Percentiles rank a stretch among this genome's conserved stretches.
phyloP scores from a whole-genome alignment of 2,113 vertebrate species.

The Xiphophorus maculatus region DNA sequence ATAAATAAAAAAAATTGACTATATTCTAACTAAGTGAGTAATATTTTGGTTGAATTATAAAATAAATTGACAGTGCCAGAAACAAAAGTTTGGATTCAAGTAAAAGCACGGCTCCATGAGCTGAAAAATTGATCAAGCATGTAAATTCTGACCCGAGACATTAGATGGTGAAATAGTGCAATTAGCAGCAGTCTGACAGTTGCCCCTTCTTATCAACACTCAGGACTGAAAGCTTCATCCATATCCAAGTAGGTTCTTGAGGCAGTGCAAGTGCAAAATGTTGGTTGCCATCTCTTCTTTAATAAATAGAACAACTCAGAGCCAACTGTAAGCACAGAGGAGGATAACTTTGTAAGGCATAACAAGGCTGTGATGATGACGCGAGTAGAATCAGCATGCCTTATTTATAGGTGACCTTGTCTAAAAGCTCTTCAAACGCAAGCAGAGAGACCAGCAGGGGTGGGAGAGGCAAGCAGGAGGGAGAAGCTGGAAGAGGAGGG shows the following conservation, averaged over 20 bases:
- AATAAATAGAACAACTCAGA: constrained; percentile 54
- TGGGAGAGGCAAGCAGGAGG: constrained; percentile 20
- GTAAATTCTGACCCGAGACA: constrained; percentile 44
- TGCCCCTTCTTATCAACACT: constrained; percentile 26
- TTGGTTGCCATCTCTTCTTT: constrained; percentile 54
- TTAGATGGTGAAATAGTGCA: constrained; percentile 65
- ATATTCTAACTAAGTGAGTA: neutral
- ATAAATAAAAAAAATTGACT: neutral
- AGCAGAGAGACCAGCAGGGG: constrained; percentile 45
- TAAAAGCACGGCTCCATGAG: neutral
- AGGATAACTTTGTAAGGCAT: constrained; percentile 51
- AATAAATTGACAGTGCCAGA: no score
- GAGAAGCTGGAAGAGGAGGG: constrained; percentile 22
- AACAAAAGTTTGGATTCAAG: neutral
- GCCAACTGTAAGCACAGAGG: constrained; percentile 49
- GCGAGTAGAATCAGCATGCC: constrained; percentile 71
- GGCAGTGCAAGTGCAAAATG: constrained; percentile 45
- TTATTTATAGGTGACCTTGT: constrained; percentile 80
- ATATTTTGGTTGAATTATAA: neutral
- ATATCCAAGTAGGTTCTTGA: constrained; percentile 37
- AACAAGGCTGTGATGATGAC: constrained; percentile 65
- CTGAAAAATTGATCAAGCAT: constrained; percentile 6
- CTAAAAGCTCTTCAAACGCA: constrained; percentile 71
- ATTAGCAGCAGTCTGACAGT: constrained; percentile 34
- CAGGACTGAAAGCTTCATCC: constrained; percentile 50